These are phyloP conservation scores for Zosterops borbonicus DNA, from an alignment of 2,113 vertebrate species.

Conservation along the genomic window DNA sequence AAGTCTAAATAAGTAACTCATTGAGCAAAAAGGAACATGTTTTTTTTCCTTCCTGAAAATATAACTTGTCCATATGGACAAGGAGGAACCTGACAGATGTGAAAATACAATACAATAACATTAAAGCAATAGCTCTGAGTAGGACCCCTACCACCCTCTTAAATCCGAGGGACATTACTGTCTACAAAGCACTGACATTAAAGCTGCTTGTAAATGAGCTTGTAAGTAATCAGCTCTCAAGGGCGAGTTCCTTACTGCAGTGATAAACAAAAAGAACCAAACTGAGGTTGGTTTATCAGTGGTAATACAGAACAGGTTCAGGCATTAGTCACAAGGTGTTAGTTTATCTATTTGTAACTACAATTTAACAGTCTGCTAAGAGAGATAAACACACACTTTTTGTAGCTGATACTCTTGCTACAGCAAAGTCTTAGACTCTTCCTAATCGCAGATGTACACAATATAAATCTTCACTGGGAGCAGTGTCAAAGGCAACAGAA, in stretches of 20 bases:
- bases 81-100: background rate
- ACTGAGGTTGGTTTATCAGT: background rate
- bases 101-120: background rate
- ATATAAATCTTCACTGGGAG: background rate
- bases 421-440: background rate
- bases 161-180: background rate
- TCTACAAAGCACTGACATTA: background rate
- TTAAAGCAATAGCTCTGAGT: background rate
- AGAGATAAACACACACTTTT: background rate
- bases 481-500: background rate
- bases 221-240: background rate
- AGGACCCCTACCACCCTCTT: background rate
- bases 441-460: background rate
- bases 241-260: background rate
- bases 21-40: background rate
- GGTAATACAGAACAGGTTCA: background rate
- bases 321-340: background rate
- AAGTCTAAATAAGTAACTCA: background rate
- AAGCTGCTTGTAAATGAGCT: background rate
- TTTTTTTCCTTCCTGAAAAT: background rate
- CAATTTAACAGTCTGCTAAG: background rate
- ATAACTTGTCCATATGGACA: background rate
- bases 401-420: background rate
- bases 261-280: background rate
- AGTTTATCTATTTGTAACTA: background rate